These are phyloP conservation scores for Cheirogaleus medius DNA, from an alignment of 2,113 vertebrate species.

Conservation along the genomic window DNA sequence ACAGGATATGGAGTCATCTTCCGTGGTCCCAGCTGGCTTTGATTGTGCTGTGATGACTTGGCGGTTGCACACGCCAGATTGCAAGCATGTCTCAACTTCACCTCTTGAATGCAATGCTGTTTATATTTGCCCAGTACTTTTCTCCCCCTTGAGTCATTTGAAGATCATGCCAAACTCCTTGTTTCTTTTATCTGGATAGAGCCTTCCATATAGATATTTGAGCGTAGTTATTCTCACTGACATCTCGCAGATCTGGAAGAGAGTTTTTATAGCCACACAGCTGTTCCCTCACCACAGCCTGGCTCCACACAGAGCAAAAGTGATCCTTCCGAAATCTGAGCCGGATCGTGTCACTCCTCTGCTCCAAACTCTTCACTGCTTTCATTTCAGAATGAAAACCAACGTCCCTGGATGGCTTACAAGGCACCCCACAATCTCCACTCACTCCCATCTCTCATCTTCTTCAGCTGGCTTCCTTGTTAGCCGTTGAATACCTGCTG, in stretches of 20 bases:
- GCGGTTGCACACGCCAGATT: neutral
- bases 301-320: neutral
- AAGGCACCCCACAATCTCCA: neutral
- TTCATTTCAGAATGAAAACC: neutral
- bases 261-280: neutral
- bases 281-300: neutral
- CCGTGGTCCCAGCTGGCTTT: conserved; percentile 53
- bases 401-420: neutral
- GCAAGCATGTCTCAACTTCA: neutral
- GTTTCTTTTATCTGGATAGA: conserved; percentile 18
- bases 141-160: neutral
- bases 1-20: conserved; percentile 74
- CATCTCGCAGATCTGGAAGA: neutral
- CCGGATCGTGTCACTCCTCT: neutral
- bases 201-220: neutral
- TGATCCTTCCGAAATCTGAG: neutral
- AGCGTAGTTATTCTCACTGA: neutral
- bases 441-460: too few relatives aligned
- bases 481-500: neutral
- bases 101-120: neutral
- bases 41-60: conserved; percentile 41
- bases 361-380: neutral
- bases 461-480: neutral
- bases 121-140: neutral
- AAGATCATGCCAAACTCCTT: neutral